These are phyloP conservation scores for Spatula clypeata DNA, from an alignment of 2,797 vertebrate species.

Conservation along the genomic window DNA sequence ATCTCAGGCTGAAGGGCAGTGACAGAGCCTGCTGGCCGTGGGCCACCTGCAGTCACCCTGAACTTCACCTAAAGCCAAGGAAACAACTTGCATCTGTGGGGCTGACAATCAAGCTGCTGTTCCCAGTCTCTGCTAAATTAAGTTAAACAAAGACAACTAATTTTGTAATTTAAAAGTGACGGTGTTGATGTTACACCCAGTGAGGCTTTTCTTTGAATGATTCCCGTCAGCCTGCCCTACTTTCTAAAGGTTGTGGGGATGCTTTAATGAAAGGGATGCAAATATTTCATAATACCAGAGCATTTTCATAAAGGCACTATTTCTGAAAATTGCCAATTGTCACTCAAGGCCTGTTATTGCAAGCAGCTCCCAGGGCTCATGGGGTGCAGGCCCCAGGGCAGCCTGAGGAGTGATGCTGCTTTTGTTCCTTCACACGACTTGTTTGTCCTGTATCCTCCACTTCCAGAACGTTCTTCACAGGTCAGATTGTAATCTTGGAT, in stretches of 20 bases:
- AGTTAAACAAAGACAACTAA: constrained; percentile 43
- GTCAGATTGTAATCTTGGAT: constrained; percentile 51
- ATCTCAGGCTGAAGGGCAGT: neutral
- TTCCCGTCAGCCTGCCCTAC: constrained; percentile 27
- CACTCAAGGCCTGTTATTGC: neutral
- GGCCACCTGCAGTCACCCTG: neutral
- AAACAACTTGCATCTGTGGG: neutral
- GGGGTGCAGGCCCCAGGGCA: neutral
- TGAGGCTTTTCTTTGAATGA: constrained; percentile 11
- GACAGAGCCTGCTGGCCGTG: accelerated
- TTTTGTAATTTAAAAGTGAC: constrained; percentile 48
- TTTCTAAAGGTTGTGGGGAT: constrained; percentile 36
- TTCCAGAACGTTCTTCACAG: constrained; percentile 14
- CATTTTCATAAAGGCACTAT: neutral
- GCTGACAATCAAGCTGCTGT: neutral
- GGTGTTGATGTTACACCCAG: neutral
- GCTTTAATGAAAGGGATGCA: constrained; percentile 55
- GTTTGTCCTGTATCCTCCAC: constrained; percentile 44
- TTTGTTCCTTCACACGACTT: neutral
- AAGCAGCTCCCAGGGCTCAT: neutral
- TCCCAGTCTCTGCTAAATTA: constrained; percentile 11
- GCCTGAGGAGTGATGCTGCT: neutral
- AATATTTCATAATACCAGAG: constrained; percentile 40
- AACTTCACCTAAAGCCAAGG: neutral
- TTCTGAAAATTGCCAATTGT: constrained; percentile 10